Evolutionary conservation across 2,113 vertebrate genomes (phyloP), one percentile per base, ranked within the genome.

Genomic region (Phocoena sinus): DNA sequence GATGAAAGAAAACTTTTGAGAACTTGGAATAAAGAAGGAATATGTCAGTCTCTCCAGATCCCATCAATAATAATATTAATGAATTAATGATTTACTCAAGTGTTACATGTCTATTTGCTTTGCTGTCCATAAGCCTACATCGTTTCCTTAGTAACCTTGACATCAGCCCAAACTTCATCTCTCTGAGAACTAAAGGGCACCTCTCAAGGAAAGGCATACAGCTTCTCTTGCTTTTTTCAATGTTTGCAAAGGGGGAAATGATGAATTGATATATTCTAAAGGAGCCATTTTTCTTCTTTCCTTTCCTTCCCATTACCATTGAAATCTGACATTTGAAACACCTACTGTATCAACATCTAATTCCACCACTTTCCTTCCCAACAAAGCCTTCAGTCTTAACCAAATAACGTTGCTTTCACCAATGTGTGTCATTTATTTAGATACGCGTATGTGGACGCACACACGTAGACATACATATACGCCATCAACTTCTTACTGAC

Each of bases 81-180:
- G 97, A 98, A 98, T 99, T 98, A 99, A 99, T 99, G 98, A 98
- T 99, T 99, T 97, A 99, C 98, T 97, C 73, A 31, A 15, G 70
- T n/a, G 80, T 97, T 95, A 81, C 76, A 95, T 70, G 96, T 98
- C 97, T 99, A 1, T 99, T 99, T 98, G 98, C 97, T 98, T 92
- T 98, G 5, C 80, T 65, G 68, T 96, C 97, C 88, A 95, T 85
- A 95, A 97, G 0, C 77, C 81, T 89, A 73, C 96, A 53, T 31
- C 28, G 98, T 98, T 98, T 94, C 98, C 98, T 92, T 98, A 89
- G 98, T 33, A 97, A 98, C 98, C 70, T 1, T 5, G 97, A 68
- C 98, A 97, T 98, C 97, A 93, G 53, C 10, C 96, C 94, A 38
- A 95, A 87, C 98, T 97, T 47, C 96, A 58, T 77, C 98, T 97